Conservation (phyloP, 2,113 vertebrate species). For the Entelurus aequoreus region DNA sequence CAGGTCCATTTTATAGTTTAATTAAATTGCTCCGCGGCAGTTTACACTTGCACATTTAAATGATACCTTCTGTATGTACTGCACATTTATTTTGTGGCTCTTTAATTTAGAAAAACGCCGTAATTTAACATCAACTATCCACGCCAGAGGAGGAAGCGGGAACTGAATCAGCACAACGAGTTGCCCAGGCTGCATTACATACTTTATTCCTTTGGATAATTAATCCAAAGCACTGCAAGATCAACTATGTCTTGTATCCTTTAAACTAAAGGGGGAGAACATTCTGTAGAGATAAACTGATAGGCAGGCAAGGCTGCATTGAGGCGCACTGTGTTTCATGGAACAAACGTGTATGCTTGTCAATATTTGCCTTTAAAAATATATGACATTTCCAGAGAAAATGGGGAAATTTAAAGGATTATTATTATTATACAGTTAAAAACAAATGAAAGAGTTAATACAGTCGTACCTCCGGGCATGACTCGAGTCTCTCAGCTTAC, state of each 20-base stretch:
- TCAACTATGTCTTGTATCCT: conserved; percentile 10
- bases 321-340: not conserved
- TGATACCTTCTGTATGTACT: conserved; percentile 1
- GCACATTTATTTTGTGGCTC: conserved; percentile 6
- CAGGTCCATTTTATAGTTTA: not conserved
- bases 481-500: too few relatives aligned
- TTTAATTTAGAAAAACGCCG: conserved; percentile 38
- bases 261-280: conserved; percentile 15
- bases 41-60: not conserved
- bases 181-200: conserved; percentile 8
- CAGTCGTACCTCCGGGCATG: too few relatives aligned
- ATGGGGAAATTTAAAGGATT: too few relatives aligned
- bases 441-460: too few relatives aligned
- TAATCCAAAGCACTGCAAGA: conserved; percentile 26
- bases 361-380: too few relatives aligned
- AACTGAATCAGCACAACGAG: conserved; percentile 32
- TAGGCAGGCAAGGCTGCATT: too few relatives aligned
- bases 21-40: not conserved
- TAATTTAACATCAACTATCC: conserved; percentile 28
- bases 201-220: conserved; percentile 61
- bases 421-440: too few relatives aligned
- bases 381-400: too few relatives aligned
- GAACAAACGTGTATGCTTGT: too few relatives aligned
- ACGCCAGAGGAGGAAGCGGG: conserved; percentile 26
- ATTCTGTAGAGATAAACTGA: too few relatives aligned